Conservation (phyloP, 2,797 vertebrate species). For the Acanthiza pusilla region DNA sequence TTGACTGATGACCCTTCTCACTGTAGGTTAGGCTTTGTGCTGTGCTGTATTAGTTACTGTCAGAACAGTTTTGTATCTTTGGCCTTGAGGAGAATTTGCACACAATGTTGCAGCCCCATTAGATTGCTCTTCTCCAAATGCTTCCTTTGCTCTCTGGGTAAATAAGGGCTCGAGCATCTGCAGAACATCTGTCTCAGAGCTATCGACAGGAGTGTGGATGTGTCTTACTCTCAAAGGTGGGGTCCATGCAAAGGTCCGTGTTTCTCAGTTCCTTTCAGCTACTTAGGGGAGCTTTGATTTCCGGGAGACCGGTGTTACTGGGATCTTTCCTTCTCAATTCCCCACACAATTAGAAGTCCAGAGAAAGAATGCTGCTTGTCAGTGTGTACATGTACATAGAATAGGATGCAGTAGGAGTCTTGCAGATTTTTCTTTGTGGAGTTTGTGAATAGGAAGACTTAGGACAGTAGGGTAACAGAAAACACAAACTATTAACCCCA, state of each 20-base stretch:
- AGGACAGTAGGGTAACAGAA: not conserved
- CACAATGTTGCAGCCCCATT: not conserved
- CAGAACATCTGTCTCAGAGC: not conserved
- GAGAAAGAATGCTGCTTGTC: not conserved
- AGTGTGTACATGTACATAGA: rapidly evolving
- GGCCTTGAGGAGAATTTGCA: not conserved
- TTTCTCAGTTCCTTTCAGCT: not conserved
- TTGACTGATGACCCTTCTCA: not conserved
- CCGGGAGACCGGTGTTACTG: not conserved
- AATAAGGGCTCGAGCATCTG: not conserved
- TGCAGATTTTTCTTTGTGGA: not conserved
- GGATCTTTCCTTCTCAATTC: not conserved
- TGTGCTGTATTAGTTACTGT: not conserved
- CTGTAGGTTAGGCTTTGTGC: not conserved
- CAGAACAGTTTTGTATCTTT: not conserved
- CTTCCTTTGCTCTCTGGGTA: not conserved
- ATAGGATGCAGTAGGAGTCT: not conserved
- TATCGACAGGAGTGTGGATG: not conserved
- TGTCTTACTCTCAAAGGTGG: not conserved
- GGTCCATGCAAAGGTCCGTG: not conserved
- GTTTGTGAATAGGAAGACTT: not conserved
- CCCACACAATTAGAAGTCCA: not conserved
- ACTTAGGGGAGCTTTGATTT: not conserved
- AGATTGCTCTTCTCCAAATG: not conserved
- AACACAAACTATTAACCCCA: not conserved